phyloP scores from a whole-genome alignment of 2,797 vertebrate species.

The Lagorchestes hirsutus region DNA sequence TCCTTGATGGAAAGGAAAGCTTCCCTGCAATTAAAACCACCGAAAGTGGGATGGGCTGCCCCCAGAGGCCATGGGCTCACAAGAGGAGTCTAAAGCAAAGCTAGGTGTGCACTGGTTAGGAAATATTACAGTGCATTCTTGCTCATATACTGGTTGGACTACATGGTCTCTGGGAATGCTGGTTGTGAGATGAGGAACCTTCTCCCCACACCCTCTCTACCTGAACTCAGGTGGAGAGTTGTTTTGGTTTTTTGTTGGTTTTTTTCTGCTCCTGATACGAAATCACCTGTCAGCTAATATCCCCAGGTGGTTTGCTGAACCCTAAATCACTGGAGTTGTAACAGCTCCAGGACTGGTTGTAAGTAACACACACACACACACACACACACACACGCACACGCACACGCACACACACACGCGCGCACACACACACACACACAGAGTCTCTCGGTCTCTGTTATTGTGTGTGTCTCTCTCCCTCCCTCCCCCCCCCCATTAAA shows the following conservation, averaged over 20 bases:
- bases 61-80: background rate
- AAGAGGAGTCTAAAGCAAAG: background rate
- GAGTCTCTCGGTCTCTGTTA: background rate
- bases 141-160: background rate
- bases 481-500: too few species aligned
- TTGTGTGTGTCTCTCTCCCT: background rate
- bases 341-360: background rate
- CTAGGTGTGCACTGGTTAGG: background rate
- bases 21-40: background rate
- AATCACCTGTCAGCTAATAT: background rate
- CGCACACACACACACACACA: too few species aligned
- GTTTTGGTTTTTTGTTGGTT: background rate
- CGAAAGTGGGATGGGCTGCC: background rate
- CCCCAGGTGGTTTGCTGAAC: background rate
- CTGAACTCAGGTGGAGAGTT: background rate
- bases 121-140: background rate
- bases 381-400: background rate
- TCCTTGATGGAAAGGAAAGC: background rate
- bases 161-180: accelerated
- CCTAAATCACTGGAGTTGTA: background rate
- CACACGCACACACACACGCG: background rate
- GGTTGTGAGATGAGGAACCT: background rate
- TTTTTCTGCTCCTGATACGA: background rate
- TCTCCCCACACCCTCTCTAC: background rate
- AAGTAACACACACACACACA: background rate